Base-by-base conservation (phyloP, 2,888 invertebrate species). In the Morpho helenor region DNA sequence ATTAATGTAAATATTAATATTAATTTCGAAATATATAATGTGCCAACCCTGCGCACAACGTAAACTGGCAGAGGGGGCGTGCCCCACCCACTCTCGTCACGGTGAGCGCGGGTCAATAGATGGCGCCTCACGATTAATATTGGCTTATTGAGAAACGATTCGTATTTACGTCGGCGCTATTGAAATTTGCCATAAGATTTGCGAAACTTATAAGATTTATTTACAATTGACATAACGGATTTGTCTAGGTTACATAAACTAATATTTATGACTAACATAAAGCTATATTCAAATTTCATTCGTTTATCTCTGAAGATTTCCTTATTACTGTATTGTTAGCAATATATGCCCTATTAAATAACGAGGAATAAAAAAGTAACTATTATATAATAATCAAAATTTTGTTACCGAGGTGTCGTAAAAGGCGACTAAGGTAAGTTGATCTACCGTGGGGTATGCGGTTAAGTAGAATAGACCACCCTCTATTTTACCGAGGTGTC, bases 111-210 rank as follows among this genome's bases (percentile, higher is more conserved):
- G 59, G 60, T 63, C 68, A 58, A 65, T 68, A 62, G 62, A 62
- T 64, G 64, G 62, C 64, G 57, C 59, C 59, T 45, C 57, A 69
- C 76, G 80, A 80, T 82, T 77, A 79, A 82, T 54, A 85, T 78
- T 79, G 79, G 75, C 84, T 80, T 77, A 84, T 79, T 75, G 77
- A 75, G 76, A 79, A 73, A 77, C 74, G 75, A 79, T 76, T 73
- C 60, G 61, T 59, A 64, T 67, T 64, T 62, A 76, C 75, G 72
- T 60, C 68, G 67, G 66, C 71, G 69, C 72, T 72, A 77, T 75
- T 76, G 74, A 76, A 79, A 77, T 74, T 73, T 73, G 68, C 65
- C 69, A 69, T 39, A 22, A 41, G 2, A 47, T 9, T 52, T 22
- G 9, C 41, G 42, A 41, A 41, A 40, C 43, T 41, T 41, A 47